Evolutionary conservation across 53 echinoderm and acorn worm genomes (phyloP).

Genomic region (Hippasteria phrygiana): DNA sequence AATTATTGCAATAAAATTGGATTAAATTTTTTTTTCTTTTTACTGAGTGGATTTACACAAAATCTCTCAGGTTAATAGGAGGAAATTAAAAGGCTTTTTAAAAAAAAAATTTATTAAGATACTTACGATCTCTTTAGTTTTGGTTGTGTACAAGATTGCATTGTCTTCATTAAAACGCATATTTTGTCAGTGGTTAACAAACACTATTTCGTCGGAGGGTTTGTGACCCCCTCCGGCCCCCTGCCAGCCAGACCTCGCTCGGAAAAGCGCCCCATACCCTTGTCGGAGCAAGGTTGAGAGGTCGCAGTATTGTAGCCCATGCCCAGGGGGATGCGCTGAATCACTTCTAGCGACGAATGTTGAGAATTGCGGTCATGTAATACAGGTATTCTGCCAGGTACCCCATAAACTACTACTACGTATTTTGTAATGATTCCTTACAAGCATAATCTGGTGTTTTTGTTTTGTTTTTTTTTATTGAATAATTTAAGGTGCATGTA

Average conservation of each 20-base stretch:
- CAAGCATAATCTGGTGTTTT: neutral
- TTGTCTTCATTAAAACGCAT: conserved; percentile 41
- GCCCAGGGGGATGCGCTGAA: conserved; percentile 20
- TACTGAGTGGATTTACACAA: no score
- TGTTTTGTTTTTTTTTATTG: neutral
- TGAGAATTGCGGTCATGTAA: conserved; percentile 52
- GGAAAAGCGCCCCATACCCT: neutral
- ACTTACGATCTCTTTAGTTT: neutral
- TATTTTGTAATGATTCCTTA: conserved; percentile 8
- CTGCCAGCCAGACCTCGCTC: conserved; percentile 40
- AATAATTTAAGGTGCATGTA: conserved; percentile 16
- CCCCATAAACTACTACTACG: conserved; percentile 48
- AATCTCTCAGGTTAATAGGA: no score
- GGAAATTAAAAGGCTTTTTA: neutral
- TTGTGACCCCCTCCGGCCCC: neutral
- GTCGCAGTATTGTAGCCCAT: conserved; percentile 31
- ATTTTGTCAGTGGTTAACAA: conserved; percentile 10
- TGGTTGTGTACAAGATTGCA: conserved; percentile 47
- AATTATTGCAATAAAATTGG: no score
- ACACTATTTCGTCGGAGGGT: conserved; percentile 25
- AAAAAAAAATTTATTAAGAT: neutral
- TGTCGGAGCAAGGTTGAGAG: conserved; percentile 25
- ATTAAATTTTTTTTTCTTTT: no score
- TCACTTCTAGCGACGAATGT: conserved; percentile 48
- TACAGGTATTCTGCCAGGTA: conserved; percentile 66